Evolutionary conservation across 2,888 invertebrate species (phyloP).

Genomic region (Lasioglossum marginatum): DNA sequence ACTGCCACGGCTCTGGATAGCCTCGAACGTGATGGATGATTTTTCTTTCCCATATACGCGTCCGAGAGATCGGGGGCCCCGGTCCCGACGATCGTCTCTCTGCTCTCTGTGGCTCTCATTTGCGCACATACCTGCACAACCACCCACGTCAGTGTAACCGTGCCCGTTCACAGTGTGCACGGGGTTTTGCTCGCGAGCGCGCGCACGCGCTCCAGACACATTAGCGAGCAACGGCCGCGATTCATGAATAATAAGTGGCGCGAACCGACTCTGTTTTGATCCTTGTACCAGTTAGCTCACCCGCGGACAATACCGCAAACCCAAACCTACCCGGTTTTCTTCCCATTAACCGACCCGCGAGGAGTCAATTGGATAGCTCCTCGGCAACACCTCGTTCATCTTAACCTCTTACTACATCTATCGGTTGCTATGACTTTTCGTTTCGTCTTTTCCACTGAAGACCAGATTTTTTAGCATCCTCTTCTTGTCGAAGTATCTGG

Average conservation of each 20-base stretch:
- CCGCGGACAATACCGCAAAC: slow-evolving; percentile 45
- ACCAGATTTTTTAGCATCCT: too few species aligned
- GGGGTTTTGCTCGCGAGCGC: neutral
- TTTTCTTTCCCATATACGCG: slow-evolving; percentile 77
- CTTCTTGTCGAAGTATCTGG: too few species aligned
- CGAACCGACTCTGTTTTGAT: slow-evolving; percentile 67
- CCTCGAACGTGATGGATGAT: slow-evolving; percentile 83
- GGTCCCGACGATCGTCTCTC: slow-evolving; percentile 58
- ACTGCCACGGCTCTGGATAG: slow-evolving; percentile 72
- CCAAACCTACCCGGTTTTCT: slow-evolving; percentile 40
- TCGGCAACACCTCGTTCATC: neutral
- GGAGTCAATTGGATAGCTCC: slow-evolving; percentile 15
- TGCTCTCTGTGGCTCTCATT: slow-evolving; percentile 60
- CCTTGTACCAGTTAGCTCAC: slow-evolving; percentile 53
- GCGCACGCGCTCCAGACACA: slow-evolving; percentile 50
- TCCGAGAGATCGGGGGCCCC: slow-evolving; percentile 42
- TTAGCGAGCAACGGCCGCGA: slow-evolving; percentile 59
- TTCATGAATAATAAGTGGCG: slow-evolving; percentile 72
- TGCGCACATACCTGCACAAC: slow-evolving; percentile 64
- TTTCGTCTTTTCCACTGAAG: neutral
- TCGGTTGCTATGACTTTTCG: neutral
- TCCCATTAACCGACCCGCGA: slow-evolving; percentile 36
- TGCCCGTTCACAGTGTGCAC: slow-evolving; percentile 10
- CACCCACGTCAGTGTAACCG: slow-evolving; percentile 70
- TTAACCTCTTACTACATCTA: neutral